phyloP scores from a whole-genome alignment of 1,140 invertebrate genomes.

The Nomia melanderi region DNA sequence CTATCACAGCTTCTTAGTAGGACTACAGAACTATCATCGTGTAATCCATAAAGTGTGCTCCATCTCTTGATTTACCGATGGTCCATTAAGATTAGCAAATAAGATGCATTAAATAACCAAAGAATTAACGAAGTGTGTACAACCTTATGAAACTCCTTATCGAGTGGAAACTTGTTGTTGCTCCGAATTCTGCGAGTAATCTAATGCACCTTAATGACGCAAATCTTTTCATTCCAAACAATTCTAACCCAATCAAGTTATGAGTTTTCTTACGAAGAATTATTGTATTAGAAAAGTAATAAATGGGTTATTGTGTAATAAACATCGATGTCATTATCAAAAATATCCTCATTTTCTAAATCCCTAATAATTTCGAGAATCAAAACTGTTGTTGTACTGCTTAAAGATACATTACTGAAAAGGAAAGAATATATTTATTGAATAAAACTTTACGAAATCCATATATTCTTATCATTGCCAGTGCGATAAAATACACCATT shows the following conservation, averaged over 20 bases:
- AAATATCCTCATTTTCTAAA: background rate
- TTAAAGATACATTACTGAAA: slow-evolving; percentile 15
- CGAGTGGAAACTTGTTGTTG: slow-evolving; percentile 55
- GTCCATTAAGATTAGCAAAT: slow-evolving; percentile 40
- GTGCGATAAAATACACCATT: background rate
- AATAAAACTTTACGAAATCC: background rate
- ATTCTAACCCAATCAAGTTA: slow-evolving; percentile 59
- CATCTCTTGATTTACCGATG: slow-evolving; percentile 23
- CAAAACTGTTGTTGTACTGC: background rate
- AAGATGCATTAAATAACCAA: slow-evolving; percentile 37
- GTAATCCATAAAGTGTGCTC: slow-evolving; percentile 37
- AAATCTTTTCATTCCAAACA: slow-evolving; percentile 71
- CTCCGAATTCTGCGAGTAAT: slow-evolving; percentile 37
- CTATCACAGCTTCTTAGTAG: slow-evolving; percentile 53
- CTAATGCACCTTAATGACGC: slow-evolving; percentile 45
- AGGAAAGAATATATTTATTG: background rate
- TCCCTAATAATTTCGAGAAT: slow-evolving; percentile 1
- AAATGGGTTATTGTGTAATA: slow-evolving; percentile 57
- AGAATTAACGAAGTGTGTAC: slow-evolving; percentile 41
- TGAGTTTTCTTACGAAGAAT: slow-evolving; percentile 50
- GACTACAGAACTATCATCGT: slow-evolving; percentile 47
- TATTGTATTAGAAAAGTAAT: slow-evolving; percentile 55
- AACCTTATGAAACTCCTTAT: slow-evolving; percentile 52
- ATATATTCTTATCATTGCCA: background rate
- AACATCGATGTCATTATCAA: slow-evolving; percentile 15